Evolutionary conservation across 1,140 invertebrate genomes (phyloP).

Genomic region (Sesamia nonagrioides): DNA sequence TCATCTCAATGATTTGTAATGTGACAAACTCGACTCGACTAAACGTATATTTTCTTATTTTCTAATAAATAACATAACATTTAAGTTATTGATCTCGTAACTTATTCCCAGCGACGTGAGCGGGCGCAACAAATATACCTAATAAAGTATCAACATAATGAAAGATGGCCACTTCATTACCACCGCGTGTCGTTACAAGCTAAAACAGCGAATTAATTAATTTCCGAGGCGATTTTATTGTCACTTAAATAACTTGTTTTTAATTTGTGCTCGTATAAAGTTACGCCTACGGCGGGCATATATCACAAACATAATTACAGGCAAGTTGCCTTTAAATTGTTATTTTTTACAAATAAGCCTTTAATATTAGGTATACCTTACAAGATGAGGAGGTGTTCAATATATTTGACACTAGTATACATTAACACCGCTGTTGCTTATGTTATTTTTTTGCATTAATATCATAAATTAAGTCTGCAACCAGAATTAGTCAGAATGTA

Average conservation of each 20-base stretch:
- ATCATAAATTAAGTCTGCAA: too few relatives aligned
- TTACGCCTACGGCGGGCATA: background rate
- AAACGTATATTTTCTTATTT: background rate
- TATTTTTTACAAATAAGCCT: constrained; percentile 2
- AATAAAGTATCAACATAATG: background rate
- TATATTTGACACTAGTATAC: background rate
- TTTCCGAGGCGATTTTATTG: constrained; percentile 1
- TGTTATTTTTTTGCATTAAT: too few relatives aligned
- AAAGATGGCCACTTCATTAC: constrained; percentile 9
- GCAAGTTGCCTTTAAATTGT: background rate
- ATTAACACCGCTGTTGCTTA: too few relatives aligned
- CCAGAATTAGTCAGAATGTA: too few relatives aligned
- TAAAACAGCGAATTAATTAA: background rate
- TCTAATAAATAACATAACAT: background rate
- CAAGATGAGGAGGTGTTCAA: background rate
- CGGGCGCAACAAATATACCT: background rate
- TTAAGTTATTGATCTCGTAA: constrained; percentile 15
- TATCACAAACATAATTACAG: constrained; percentile 3
- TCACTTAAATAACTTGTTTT: constrained; percentile 2
- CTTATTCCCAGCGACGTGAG: background rate
- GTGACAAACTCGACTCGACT: too few relatives aligned
- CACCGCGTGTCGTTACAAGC: background rate
- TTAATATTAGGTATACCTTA: background rate
- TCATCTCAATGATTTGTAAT: too few relatives aligned
- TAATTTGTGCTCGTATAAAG: background rate